These are phyloP conservation scores for Drosophila yooni DNA, from an alignment of 2,888 invertebrate genomes.

Conservation along the genomic window DNA sequence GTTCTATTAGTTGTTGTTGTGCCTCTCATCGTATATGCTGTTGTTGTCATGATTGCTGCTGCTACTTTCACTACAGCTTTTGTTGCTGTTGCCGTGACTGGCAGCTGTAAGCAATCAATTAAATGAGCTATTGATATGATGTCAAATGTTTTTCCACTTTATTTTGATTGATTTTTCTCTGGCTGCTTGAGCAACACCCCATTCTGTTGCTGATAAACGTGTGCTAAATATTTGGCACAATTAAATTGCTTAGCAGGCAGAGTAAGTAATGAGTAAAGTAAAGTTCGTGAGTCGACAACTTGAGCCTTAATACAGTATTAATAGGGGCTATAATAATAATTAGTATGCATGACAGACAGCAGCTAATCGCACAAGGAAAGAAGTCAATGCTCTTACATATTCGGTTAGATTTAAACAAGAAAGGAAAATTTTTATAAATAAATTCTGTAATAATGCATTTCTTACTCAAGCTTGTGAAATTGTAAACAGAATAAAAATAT, in stretches of 20 bases:
- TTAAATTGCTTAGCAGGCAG: conserved; percentile 6
- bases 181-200: conserved; percentile 15
- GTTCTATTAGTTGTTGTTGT: conserved; percentile 11
- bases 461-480: neutral
- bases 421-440: neutral
- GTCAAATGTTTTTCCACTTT: conserved; percentile 58
- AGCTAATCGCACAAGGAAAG: neutral
- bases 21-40: conserved; percentile 22
- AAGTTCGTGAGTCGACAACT: conserved; percentile 27
- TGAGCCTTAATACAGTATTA: conserved; percentile 34
- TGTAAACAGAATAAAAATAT: neutral
- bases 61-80: neutral
- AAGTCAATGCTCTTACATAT: conserved; percentile 2
- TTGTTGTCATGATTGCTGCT: conserved; percentile 1
- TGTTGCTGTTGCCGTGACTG: conserved; percentile 10
- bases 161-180: conserved; percentile 68
- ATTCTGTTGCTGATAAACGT: conserved; percentile 3
- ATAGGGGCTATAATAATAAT: conserved; percentile 36
- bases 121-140: conserved; percentile 45
- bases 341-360: conserved; percentile 43
- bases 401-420: neutral
- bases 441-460: neutral
- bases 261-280: neutral
- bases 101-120: conserved; percentile 66
- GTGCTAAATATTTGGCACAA: conserved; percentile 4